These are phyloP conservation scores for Polyodon spathula DNA, from an alignment of 2,113 vertebrate genomes.

Conservation along the genomic window DNA sequence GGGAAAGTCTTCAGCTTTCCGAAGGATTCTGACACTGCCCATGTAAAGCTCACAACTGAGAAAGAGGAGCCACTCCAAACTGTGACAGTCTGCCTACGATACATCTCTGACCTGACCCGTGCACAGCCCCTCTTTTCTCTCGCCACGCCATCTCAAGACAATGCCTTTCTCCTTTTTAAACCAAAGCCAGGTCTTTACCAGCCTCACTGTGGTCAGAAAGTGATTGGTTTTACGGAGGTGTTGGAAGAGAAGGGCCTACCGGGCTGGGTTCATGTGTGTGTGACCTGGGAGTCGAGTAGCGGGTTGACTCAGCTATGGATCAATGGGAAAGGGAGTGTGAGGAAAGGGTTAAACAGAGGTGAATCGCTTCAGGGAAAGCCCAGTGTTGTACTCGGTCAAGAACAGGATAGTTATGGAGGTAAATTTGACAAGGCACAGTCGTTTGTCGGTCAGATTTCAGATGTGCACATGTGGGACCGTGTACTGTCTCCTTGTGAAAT, in stretches of 20 bases:
- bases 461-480: too few species aligned
- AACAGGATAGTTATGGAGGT: slow-evolving; percentile 21
- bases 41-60: slow-evolving; percentile 22
- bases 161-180: slow-evolving; percentile 26
- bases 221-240: slow-evolving; percentile 6
- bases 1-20: too few species aligned
- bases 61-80: neutral
- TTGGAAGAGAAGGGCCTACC: slow-evolving; percentile 6
- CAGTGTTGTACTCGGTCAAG: slow-evolving; percentile 28
- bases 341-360: slow-evolving; percentile 19
- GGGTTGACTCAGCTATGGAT: slow-evolving; percentile 33
- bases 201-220: fast-evolving
- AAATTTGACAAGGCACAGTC: slow-evolving; percentile 14
- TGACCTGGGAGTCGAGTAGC: slow-evolving; percentile 25
- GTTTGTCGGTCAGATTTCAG: slow-evolving; percentile 29
- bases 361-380: slow-evolving; percentile 4
- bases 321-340: slow-evolving; percentile 28
- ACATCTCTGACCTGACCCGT: slow-evolving; percentile 26
- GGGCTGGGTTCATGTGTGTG: slow-evolving; percentile 30
- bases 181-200: neutral
- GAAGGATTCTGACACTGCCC: neutral
- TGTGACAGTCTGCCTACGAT: slow-evolving; percentile 27
- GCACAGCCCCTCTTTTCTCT: slow-evolving; percentile 19
- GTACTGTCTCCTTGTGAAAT: too few species aligned
- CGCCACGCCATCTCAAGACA: neutral